Evolutionary conservation across 2,113 vertebrate species (phyloP), one percentile per base, ranked within the genome.

Genomic region (Eulemur macaco): DNA sequence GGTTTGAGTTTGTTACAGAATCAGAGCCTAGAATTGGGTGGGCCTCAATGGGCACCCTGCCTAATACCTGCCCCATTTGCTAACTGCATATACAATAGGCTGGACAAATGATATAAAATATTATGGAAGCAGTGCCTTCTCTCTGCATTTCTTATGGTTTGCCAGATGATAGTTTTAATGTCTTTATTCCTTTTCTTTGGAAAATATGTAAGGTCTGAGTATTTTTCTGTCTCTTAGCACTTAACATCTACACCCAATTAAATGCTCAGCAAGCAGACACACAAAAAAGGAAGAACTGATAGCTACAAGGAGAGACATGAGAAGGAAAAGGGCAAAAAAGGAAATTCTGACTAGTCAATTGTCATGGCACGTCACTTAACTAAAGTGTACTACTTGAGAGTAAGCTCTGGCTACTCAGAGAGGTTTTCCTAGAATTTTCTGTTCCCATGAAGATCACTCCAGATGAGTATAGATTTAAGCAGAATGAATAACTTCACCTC

Each of bases 161-260:
- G 47, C 37, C 37, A 81, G 82, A 34, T 11, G 39, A 27, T 9
- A 74, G 15, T 96, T 91, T 91, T 89, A 39, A n/a, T 34, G 23
- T 90, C 66, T 93, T 86, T n/a, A 69, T 42, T 66, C 34, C 4
- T 73, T 86, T 81, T 71, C 71, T 92, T 69, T 74, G 73, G 20
- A 83, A 73, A 68, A 78, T 63, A 69, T 68, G 34, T 12, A 11
- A 88, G 27, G 58, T 56, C 42, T n/a, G 39, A 96, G 34, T 77
- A 23, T 76, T 93, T 92, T 90, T 85, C 71, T 95, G 23, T 39
- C 23, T 95, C 31, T 82, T 85, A 42, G 56, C 69, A 64, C 21
- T 94, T 91, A 91, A 93, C 73, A 84, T 92, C 86, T 91, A 25
- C 42, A 76, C 91, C 86, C 86, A 94, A n/a, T 91, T 93, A 91